phyloP scores from a whole-genome alignment of 2,888 invertebrate species.

The Diarsia mendica region DNA sequence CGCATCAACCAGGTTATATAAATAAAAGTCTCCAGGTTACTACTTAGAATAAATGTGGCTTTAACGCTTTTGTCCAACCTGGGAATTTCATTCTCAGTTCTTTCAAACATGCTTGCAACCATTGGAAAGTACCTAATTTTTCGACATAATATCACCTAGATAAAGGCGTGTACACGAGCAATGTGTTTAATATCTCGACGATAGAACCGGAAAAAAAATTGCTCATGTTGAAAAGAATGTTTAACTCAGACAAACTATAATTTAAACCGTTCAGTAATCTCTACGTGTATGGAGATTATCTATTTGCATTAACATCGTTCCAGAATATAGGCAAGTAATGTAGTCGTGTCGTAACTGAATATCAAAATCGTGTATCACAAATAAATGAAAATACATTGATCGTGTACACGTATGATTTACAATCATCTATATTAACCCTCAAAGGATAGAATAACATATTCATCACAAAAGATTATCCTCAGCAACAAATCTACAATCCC shows the following conservation, averaged over 20 bases:
- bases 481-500: not conserved
- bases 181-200: not conserved
- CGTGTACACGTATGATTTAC: conserved; percentile 25
- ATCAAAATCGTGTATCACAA: conserved; percentile 1
- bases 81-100: too few relatives aligned
- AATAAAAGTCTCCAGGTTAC: not conserved
- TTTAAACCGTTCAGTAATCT: too few relatives aligned
- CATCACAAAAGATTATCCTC: conserved; percentile 12
- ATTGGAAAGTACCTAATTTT: not conserved
- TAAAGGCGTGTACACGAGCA: not conserved
- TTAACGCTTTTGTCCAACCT: not conserved
- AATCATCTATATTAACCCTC: conserved; percentile 7
- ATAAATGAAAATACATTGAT: conserved; percentile 22
- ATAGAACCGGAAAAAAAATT: not conserved
- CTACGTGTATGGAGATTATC: not conserved
- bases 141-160: not conserved
- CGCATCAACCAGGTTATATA: not conserved
- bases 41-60: not conserved
- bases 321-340: not conserved
- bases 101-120: not conserved
- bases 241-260: not conserved
- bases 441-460: conserved; percentile 23
- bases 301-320: not conserved
- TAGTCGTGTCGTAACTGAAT: conserved; percentile 13
- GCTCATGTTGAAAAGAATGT: not conserved